phyloP scores from a whole-genome alignment of 2,113 vertebrate genomes.

The Elanoides forficatus region DNA sequence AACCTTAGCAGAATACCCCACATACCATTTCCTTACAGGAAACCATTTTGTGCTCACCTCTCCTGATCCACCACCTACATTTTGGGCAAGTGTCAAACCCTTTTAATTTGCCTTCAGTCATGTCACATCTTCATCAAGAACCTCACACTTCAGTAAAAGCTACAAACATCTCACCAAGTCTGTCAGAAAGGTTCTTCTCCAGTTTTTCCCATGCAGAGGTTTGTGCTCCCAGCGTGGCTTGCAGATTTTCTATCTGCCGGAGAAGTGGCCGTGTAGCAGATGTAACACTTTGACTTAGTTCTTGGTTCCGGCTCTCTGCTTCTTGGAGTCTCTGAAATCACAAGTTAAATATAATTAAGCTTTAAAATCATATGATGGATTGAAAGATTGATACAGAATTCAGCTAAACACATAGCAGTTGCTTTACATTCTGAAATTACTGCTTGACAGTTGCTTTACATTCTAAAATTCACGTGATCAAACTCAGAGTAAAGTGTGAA shows the following conservation, averaged over 20 bases:
- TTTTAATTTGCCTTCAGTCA: background rate
- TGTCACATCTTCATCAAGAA: background rate
- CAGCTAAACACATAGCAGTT: background rate
- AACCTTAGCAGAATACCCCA: background rate
- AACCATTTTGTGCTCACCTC: background rate
- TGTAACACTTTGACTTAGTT: conserved; percentile 92
- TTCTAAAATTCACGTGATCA: background rate
- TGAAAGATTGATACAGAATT: background rate
- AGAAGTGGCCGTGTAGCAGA: conserved; percentile 92
- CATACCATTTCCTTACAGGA: background rate
- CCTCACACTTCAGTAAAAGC: background rate
- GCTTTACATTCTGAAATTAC: background rate
- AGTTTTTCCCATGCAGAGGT: conserved; percentile 93
- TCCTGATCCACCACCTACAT: fast-evolving
- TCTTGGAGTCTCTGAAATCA: conserved; percentile 89
- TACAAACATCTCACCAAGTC: conserved; percentile 79
- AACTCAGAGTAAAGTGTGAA: background rate
- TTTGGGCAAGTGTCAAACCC: background rate
- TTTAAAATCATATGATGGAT: background rate
- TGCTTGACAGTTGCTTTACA: background rate
- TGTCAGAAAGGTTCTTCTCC: conserved; percentile 94
- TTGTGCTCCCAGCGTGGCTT: conserved; percentile 89
- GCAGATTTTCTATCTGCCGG: conserved; percentile 95
- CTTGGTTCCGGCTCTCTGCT: conserved; percentile 92
- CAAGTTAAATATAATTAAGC: background rate